Base-by-base conservation (phyloP, 2,797 vertebrate genomes). In the Oophaga sylvatica region DNA sequence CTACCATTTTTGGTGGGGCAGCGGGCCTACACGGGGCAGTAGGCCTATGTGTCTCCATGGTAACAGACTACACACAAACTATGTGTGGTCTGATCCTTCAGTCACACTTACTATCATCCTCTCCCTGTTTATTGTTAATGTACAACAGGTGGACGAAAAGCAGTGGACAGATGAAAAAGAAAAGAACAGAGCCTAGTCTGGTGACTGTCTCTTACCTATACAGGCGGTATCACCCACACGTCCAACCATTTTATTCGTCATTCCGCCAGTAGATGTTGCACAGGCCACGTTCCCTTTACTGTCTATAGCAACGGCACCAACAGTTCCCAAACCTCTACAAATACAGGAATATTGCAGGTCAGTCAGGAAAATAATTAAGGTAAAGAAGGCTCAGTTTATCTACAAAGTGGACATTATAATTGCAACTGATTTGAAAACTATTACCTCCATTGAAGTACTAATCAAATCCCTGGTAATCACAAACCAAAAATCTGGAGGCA, bases 151-250 rank as follows among this genome's bases (percentile, higher is more conserved):
- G 12, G 17, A 17, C 57, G 17, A 59, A 15, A 59, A 59, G 12
- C 5, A 15, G 57, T 15, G 57, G 15, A 59, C 12, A 59, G 15
- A 17, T 59, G 57, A 17, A 59, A 16, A 59, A 59, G 57, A 16
- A 4, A 15, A 13, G 29, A 79, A 31, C 5, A 79, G 9, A 79
- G 1, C n/a, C 8, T n/a, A 13, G 41, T 10, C 35, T 48, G 9
- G 48, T 11, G 62, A n/a, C 19, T 59, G 59, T 41, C 26, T 48
- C 95, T 92, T 92, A 97, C 97, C 97, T 92, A 97, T 93, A 90
- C 95, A 96, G 0, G 97, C 92, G 16, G 96, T 96, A 93, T 98
- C 96, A 80, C 96, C 96, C 90, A 96, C 95, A n/a, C 97, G 96
- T 71, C 96, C 97, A 88, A 95, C 92, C 93, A 97, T 95, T 94